A percentile compares a stretch with the other conserved stretches of the same genome.
phyloP scores from a whole-genome alignment of 2,888 invertebrate species.

The Asteroscopus sphinx region DNA sequence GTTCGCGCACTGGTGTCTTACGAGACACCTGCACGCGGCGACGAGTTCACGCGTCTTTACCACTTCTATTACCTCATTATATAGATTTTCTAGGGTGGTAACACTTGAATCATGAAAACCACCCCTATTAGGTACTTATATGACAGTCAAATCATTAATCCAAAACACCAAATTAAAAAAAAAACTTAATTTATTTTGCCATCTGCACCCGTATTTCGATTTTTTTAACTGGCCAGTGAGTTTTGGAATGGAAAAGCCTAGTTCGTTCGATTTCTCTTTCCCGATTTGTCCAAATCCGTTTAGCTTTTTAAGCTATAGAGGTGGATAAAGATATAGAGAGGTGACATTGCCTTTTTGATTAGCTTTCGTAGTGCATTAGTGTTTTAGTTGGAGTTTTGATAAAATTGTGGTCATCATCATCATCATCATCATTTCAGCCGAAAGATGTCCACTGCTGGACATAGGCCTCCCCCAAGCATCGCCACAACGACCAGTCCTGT shows the following conservation, averaged over 20 bases:
- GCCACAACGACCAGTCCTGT: too few relatives aligned
- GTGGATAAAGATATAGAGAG: slow-evolving; percentile 4
- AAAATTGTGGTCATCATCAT: too few relatives aligned
- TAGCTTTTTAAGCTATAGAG: slow-evolving; percentile 33
- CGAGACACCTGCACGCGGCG: too few relatives aligned
- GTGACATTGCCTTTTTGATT: slow-evolving; percentile 27
- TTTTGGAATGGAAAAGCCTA: slow-evolving; percentile 45
- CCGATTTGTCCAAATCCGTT: slow-evolving; percentile 46
- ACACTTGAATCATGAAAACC: too few relatives aligned
- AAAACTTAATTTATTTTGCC: slow-evolving; percentile 40
- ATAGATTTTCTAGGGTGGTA: too few relatives aligned
- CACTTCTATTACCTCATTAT: too few relatives aligned
- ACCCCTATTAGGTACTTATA: too few relatives aligned
- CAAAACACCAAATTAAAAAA: neutral
- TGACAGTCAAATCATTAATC: neutral
- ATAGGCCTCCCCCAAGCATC: too few relatives aligned
- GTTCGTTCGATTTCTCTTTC: slow-evolving; percentile 51
- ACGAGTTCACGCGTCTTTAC: too few relatives aligned
- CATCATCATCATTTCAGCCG: too few relatives aligned
- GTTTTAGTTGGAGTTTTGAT: slow-evolving; percentile 2
- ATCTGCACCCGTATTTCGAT: slow-evolving; percentile 37
- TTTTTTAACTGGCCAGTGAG: slow-evolving; percentile 37
- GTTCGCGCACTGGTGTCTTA: too few relatives aligned
- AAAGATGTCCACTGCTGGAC: too few relatives aligned
- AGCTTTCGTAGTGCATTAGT: slow-evolving; percentile 8